Evolutionary conservation across 92 coral and sea anemone genomes (phyloP).

Genomic region (Paramuricea clavata): DNA sequence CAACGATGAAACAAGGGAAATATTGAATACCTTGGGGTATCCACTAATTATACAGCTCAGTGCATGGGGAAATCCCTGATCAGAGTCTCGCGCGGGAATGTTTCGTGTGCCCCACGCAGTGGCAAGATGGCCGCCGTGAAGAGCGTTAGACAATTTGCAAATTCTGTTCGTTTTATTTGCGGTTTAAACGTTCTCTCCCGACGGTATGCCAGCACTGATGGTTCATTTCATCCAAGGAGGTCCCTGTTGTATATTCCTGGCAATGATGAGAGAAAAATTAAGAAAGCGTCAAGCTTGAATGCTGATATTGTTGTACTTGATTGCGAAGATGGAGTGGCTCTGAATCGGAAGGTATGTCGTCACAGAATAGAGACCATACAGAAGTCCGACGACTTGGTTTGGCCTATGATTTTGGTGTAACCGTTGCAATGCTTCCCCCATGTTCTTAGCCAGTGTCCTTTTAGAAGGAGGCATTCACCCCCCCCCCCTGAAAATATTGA

Average conservation of each 20-base stretch:
- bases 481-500: too few species aligned
- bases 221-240: conserved; percentile 78
- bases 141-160: not conserved
- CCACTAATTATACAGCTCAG: too few species aligned
- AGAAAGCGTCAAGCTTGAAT: conserved; percentile 81
- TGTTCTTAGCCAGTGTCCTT: too few species aligned
- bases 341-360: conserved; percentile 82
- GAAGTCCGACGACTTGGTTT: too few species aligned
- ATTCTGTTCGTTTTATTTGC: conserved; percentile 13
- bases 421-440: too few species aligned
- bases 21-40: too few species aligned
- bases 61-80: not conserved
- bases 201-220: conserved; percentile 5
- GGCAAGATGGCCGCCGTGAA: conserved; percentile 23
- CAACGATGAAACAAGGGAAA: too few species aligned
- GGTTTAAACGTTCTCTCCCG: not conserved
- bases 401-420: too few species aligned
- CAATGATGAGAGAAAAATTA: conserved; percentile 89
- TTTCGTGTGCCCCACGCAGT: conserved; percentile 9
- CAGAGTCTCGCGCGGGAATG: not conserved
- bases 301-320: conserved; percentile 93
- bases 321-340: conserved; percentile 96
- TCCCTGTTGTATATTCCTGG: conserved; percentile 98
- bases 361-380: too few species aligned
- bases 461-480: too few species aligned